Evolutionary conservation across 2,113 vertebrate genomes (phyloP).

Genomic region (Sinocyclocheilus maitianheensis): DNA sequence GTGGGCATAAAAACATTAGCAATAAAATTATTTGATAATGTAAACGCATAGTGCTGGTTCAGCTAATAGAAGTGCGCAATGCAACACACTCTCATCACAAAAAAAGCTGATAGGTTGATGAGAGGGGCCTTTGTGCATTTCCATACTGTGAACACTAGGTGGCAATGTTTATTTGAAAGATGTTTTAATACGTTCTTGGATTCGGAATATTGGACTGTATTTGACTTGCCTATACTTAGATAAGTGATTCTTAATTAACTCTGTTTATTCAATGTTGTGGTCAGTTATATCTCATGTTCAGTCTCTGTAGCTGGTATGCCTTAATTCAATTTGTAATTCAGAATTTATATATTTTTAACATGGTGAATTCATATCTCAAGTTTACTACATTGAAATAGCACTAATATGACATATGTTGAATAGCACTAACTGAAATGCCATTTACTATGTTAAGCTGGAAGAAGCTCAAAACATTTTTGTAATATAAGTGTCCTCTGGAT

Average conservation of each 20-base stretch:
- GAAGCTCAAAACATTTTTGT: background rate
- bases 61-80: background rate
- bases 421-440: background rate
- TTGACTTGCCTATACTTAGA: background rate
- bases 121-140: background rate
- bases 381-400: no score
- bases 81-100: background rate
- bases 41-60: background rate
- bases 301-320: background rate
- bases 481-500: background rate
- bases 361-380: background rate
- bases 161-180: constrained; percentile 12
- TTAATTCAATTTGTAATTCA: background rate
- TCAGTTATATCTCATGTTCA: background rate
- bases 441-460: background rate
- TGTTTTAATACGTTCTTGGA: background rate
- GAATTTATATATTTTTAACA: background rate
- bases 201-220: background rate
- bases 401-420: no score
- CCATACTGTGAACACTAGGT: constrained; percentile 27
- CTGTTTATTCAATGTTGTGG: background rate
- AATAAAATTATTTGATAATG: background rate
- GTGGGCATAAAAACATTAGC: background rate
- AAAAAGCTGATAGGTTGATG: background rate
- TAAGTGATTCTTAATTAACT: background rate